Evolutionary conservation across 2,113 vertebrate species (phyloP).

Genomic region (Hiodon alosoides): DNA sequence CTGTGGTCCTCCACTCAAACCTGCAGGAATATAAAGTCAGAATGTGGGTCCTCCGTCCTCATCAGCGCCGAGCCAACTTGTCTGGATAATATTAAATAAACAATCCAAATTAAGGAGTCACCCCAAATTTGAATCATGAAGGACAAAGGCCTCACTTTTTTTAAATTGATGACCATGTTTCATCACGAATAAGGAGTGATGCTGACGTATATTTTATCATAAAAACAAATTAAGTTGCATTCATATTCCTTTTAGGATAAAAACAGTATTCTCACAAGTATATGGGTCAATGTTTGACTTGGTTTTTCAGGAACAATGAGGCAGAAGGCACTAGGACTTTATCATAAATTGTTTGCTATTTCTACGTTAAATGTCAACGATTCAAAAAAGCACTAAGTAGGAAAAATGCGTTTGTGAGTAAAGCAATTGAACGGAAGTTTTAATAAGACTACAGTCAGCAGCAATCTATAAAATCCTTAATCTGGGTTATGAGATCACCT

Average conservation of each 20-base stretch:
- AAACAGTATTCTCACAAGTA: too few relatives aligned
- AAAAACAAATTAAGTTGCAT: too few relatives aligned
- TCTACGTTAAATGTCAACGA: conserved; percentile 6
- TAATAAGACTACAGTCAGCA: conserved; percentile 57
- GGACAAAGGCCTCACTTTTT: too few relatives aligned
- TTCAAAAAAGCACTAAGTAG: conserved; percentile 35
- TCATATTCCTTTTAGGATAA: too few relatives aligned
- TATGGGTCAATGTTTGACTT: too few relatives aligned
- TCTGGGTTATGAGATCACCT: conserved; percentile 57
- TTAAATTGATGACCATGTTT: too few relatives aligned
- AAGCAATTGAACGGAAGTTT: conserved; percentile 49
- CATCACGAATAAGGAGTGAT: too few relatives aligned
- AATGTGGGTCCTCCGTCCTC: background rate
- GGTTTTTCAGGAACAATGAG: too few relatives aligned
- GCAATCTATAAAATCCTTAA: conserved; percentile 62
- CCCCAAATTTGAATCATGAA: too few relatives aligned
- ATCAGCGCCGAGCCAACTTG: background rate
- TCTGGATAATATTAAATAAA: background rate
- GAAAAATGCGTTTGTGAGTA: conserved; percentile 49
- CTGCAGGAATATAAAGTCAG: conserved; percentile 50
- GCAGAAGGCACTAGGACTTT: background rate
- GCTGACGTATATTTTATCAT: too few relatives aligned
- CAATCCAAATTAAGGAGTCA: background rate
- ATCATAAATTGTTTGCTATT: background rate
- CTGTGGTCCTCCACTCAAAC: conserved; percentile 83